Evolutionary conservation across 2,797 vertebrate species (phyloP).

Genomic region (Alfaro cultratus): DNA sequence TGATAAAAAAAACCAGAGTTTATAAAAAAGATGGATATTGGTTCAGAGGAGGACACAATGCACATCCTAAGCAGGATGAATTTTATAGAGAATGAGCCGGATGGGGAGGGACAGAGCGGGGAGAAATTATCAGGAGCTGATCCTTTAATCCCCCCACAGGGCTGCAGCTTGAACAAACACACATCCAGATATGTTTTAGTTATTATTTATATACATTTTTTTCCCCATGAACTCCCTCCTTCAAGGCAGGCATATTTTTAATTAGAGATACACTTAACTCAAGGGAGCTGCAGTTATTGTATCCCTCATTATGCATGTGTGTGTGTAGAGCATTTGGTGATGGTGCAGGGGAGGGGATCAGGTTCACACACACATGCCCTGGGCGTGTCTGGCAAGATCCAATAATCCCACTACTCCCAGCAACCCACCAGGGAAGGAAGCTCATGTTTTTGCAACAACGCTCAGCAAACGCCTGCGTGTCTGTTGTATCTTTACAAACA

Average conservation of each 20-base stretch:
- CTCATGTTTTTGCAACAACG: slow-evolving; percentile 27
- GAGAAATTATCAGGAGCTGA: slow-evolving; percentile 71
- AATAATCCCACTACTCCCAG: slow-evolving; percentile 77
- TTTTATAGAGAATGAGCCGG: slow-evolving; percentile 25
- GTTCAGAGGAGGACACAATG: slow-evolving; percentile 41
- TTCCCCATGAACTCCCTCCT: slow-evolving; percentile 21
- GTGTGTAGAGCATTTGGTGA: slow-evolving; percentile 65
- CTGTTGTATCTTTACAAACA: slow-evolving; percentile 22
- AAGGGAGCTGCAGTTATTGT: slow-evolving; percentile 25
- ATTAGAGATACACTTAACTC: slow-evolving; percentile 1
- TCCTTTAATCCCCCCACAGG: slow-evolving; percentile 77
- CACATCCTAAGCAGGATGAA: slow-evolving; percentile 31
- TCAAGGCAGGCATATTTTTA: slow-evolving; percentile 5
- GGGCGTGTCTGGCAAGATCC: slow-evolving; percentile 68
- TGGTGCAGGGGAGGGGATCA: slow-evolving; percentile 49
- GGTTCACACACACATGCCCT: slow-evolving; percentile 53
- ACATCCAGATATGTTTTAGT: slow-evolving; percentile 49
- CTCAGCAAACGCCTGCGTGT: slow-evolving; percentile 41
- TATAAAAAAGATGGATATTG: not conserved
- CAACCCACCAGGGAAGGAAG: slow-evolving; percentile 55
- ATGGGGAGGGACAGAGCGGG: slow-evolving; percentile 17
- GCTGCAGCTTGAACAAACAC: slow-evolving; percentile 66
- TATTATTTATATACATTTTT: slow-evolving; percentile 41
- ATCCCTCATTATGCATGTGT: slow-evolving; percentile 23
- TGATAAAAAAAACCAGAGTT: not conserved